These are phyloP conservation scores for Ctenodactylus gundi DNA, from an alignment of 2,113 vertebrate species.

Conservation along the genomic window DNA sequence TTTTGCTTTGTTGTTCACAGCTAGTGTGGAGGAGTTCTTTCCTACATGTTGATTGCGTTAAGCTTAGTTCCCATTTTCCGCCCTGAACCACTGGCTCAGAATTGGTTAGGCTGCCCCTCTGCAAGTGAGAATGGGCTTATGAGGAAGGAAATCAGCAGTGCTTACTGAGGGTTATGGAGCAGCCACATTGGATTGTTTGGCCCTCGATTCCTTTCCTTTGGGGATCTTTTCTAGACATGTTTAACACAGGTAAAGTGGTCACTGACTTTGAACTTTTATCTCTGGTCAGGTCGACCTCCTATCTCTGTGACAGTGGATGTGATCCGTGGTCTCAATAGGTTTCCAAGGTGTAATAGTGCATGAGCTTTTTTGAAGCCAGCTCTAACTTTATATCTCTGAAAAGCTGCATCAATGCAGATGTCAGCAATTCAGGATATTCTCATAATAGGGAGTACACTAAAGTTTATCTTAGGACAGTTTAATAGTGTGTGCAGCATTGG, in stretches of 20 bases:
- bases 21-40: neutral
- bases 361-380: neutral
- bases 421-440: neutral
- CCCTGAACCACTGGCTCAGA: neutral
- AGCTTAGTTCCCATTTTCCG: neutral
- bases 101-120: neutral
- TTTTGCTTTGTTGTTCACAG: neutral
- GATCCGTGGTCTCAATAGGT: neutral
- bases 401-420: neutral
- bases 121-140: neutral
- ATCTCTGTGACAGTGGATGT: neutral
- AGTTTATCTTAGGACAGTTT: constrained; percentile 7
- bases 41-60: neutral
- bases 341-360: neutral
- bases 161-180: neutral
- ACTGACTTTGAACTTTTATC: neutral
- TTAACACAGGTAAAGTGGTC: neutral
- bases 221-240: neutral
- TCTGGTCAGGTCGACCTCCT: neutral
- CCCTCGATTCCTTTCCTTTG: neutral
- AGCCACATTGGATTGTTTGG: neutral
- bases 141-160: neutral
- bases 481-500: neutral
- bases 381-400: neutral
- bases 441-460: neutral